phyloP scores from a whole-genome alignment of 2,888 invertebrate species.

The Steromphala cineraria region DNA sequence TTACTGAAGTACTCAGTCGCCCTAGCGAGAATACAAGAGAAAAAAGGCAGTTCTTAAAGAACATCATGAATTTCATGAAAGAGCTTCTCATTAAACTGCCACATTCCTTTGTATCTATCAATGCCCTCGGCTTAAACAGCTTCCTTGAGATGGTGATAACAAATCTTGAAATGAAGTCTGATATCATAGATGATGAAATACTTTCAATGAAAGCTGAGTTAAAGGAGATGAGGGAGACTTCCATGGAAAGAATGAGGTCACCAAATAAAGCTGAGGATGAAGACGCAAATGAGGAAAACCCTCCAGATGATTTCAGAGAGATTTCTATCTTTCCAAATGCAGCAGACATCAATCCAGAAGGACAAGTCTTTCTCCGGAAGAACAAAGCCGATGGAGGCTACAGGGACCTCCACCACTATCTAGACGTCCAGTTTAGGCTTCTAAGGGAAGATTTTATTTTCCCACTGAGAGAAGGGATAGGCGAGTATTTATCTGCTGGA shows the following conservation, averaged over 20 bases:
- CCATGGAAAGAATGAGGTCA: not conserved
- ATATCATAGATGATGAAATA: constrained; percentile 36
- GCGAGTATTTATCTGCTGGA: constrained; percentile 75
- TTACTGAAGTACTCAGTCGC: not conserved
- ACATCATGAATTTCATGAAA: not conserved
- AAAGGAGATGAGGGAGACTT: constrained; percentile 33
- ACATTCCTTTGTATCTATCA: not conserved
- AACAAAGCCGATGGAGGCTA: constrained; percentile 82
- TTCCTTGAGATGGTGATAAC: not conserved
- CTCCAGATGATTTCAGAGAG: constrained; percentile 75
- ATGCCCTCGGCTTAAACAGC: not conserved
- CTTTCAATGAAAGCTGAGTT: constrained; percentile 33
- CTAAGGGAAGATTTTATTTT: constrained; percentile 86
- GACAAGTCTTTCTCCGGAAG: constrained; percentile 77
- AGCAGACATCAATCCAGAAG: constrained; percentile 64
- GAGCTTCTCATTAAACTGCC: not conserved
- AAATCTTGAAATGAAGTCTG: not conserved
- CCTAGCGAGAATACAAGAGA: not conserved
- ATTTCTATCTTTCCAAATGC: constrained; percentile 66
- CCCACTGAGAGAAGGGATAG: constrained; percentile 83
- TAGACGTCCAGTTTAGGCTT: constrained; percentile 85
- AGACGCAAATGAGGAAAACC: constrained; percentile 33
- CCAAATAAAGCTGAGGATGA: not conserved
- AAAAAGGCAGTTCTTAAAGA: not conserved
- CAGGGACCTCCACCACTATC: constrained; percentile 81